Evolutionary conservation across 2,113 vertebrate species (phyloP).

Genomic region (Equus przewalskii): DNA sequence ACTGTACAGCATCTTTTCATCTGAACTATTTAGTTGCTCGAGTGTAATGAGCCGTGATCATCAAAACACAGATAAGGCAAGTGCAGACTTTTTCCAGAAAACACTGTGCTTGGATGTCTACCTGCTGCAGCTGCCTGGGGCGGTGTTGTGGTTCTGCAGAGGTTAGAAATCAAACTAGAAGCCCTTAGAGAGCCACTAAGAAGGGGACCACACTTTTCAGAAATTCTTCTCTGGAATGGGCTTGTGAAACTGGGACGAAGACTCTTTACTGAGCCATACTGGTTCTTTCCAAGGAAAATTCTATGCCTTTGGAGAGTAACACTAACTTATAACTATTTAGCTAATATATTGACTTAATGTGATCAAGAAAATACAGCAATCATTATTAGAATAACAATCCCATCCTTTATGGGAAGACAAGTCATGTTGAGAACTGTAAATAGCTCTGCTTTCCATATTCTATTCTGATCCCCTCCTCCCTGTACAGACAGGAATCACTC

Average conservation of each 20-base stretch:
- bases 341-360: not conserved
- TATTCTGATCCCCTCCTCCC: no score
- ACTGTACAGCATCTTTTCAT: not conserved
- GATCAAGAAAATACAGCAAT: not conserved
- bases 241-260: not conserved
- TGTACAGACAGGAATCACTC: not conserved
- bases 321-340: not conserved
- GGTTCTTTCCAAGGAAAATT: not conserved
- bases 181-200: not conserved
- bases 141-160: not conserved
- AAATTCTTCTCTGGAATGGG: not conserved
- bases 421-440: not conserved
- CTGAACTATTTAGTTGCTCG: not conserved
- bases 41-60: not conserved
- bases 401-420: not conserved
- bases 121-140: not conserved
- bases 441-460: not conserved
- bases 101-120: not conserved
- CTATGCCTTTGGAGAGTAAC: not conserved
- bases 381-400: not conserved
- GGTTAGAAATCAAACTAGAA: not conserved
- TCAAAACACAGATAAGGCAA: not conserved
- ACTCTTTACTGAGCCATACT: not conserved
- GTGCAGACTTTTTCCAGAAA: not conserved
- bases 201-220: not conserved